phyloP scores from a whole-genome alignment of 2,888 invertebrate genomes.

The Barypeithes pellucidus region DNA sequence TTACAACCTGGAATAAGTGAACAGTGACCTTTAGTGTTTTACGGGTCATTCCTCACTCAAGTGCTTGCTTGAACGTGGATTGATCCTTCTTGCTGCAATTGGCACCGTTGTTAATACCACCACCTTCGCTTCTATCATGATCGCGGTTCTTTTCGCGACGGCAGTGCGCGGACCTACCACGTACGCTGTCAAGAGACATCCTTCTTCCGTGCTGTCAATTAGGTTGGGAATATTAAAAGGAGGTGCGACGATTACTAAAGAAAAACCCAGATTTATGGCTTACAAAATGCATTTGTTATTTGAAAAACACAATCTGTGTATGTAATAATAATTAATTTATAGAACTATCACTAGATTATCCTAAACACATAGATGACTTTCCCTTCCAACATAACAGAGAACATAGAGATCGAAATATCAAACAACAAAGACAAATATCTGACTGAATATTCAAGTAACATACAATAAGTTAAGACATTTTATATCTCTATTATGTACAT shows the following conservation, averaged over 20 bases:
- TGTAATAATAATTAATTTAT: conserved; percentile 29
- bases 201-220: too few relatives aligned
- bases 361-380: conserved; percentile 25
- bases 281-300: conserved; percentile 37
- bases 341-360: conserved; percentile 33
- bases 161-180: too few relatives aligned
- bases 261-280: conserved; percentile 15
- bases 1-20: too few relatives aligned
- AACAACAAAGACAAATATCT: conserved; percentile 25
- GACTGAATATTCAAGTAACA: conserved; percentile 20
- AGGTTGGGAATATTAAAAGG: background rate
- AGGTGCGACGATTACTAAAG: background rate
- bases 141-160: too few relatives aligned
- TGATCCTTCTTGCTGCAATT: too few relatives aligned
- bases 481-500: conserved; percentile 30
- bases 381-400: conserved; percentile 33
- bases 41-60: too few relatives aligned
- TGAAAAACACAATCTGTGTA: conserved; percentile 36
- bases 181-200: too few relatives aligned
- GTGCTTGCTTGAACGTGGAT: too few relatives aligned
- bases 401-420: conserved; percentile 39
- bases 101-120: too few relatives aligned
- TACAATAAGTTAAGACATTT: conserved; percentile 21
- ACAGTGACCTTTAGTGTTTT: too few relatives aligned
- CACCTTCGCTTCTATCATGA: too few relatives aligned